Evolutionary conservation across 2,888 invertebrate genomes (phyloP).

Genomic region (Dicyrtomina minuta): DNA sequence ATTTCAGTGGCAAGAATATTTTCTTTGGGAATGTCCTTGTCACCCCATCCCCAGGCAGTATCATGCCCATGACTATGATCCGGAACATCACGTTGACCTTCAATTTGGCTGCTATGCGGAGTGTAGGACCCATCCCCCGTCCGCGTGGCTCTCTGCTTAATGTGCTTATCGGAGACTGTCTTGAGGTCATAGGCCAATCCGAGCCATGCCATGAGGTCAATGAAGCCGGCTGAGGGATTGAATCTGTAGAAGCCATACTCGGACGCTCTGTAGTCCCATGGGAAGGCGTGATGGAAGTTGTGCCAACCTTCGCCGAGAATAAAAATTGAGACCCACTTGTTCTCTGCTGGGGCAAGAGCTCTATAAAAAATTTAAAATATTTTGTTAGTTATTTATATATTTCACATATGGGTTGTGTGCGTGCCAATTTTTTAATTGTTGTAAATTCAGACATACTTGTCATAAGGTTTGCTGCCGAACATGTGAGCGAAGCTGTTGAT

Average conservation of each 20-base stretch:
- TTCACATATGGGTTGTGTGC: too few relatives aligned
- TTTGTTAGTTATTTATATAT: too few relatives aligned
- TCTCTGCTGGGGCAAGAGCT: conserved; percentile 76
- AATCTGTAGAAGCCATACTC: conserved; percentile 54
- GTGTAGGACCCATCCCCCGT: conserved; percentile 69
- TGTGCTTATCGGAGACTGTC: conserved; percentile 66
- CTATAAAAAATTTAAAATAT: conserved; percentile 61
- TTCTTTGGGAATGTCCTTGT: conserved; percentile 43
- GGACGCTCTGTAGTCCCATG: conserved; percentile 65
- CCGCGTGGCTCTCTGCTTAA: conserved; percentile 68
- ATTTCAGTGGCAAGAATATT: conserved; percentile 34
- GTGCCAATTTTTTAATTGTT: too few relatives aligned
- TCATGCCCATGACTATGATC: conserved; percentile 19
- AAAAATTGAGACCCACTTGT: conserved; percentile 68
- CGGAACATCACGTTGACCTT: neutral
- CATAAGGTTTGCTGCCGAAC: conserved; percentile 37
- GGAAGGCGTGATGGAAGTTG: conserved; percentile 86
- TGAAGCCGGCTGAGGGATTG: conserved; percentile 66
- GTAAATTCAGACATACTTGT: conserved; percentile 71
- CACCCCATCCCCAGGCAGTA: conserved; percentile 51
- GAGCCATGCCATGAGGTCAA: conserved; percentile 63
- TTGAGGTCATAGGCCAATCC: conserved; percentile 69
- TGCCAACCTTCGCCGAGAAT: conserved; percentile 82
- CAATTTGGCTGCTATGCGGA: too few relatives aligned
- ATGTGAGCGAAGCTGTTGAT: conserved; percentile 23